Conservation (phyloP, 2,113 vertebrate genomes). For the Galeopterus variegatus region DNA sequence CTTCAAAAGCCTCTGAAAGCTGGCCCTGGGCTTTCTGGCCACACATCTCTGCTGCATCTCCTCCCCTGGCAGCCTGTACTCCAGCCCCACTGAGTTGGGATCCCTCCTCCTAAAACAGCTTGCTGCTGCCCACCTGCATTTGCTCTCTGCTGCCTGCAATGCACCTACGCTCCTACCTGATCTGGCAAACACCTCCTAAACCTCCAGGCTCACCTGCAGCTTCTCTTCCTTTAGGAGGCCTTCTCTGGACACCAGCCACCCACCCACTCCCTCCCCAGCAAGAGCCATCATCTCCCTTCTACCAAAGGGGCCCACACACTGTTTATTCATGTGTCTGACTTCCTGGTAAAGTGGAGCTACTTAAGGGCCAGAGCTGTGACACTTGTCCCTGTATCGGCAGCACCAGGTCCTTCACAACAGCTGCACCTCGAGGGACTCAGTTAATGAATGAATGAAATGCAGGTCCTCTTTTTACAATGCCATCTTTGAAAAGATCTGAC, state of each 20-base stretch:
- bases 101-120: background rate
- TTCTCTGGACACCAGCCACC: background rate
- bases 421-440: background rate
- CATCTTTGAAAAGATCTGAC: background rate
- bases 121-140: background rate
- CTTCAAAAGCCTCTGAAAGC: background rate
- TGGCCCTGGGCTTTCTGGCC: background rate
- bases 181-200: background rate
- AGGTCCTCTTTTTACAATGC: background rate
- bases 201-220: background rate
- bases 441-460: background rate
- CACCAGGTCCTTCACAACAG: background rate
- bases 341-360: background rate
- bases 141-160: background rate
- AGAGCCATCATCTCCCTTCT: background rate
- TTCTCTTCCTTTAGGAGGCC: background rate
- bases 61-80: rapidly evolving
- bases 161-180: background rate
- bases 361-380: background rate
- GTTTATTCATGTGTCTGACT: background rate
- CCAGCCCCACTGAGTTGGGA: background rate
- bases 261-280: background rate
- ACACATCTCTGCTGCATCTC: no score
- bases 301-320: rapidly evolving
- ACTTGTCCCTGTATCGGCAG: background rate